Evolutionary conservation across 2,888 invertebrate species (phyloP).

Genomic region (Drosophila paramelanica): DNA sequence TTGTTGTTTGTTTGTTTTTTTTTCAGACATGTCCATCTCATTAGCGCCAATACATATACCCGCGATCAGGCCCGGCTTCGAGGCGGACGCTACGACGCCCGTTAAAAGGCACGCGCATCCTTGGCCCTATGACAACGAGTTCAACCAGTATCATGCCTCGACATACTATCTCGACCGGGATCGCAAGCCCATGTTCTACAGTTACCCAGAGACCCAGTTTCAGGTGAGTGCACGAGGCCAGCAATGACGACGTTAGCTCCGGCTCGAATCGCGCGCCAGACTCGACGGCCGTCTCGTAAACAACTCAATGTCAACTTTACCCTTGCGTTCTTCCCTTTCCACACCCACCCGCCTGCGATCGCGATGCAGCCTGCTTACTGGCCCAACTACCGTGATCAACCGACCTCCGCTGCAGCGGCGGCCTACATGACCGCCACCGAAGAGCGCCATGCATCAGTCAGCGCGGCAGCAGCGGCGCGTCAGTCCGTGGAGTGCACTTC

Average conservation of each 20-base stretch:
- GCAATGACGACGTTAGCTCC: conserved; percentile 4
- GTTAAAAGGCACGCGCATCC: conserved; percentile 85
- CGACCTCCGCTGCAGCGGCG: conserved; percentile 81
- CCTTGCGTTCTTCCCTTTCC: conserved; percentile 7
- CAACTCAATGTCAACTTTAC: conserved; percentile 56
- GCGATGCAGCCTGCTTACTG: conserved; percentile 80
- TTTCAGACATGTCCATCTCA: conserved; percentile 86
- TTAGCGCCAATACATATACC: conserved; percentile 94
- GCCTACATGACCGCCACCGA: conserved; percentile 84
- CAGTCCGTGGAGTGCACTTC: conserved; percentile 85
- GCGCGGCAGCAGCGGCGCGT: conserved; percentile 83
- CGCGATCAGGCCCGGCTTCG: conserved; percentile 90
- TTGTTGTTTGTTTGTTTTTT: neutral
- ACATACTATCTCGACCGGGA: conserved; percentile 85
- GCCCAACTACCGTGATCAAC: conserved; percentile 85
- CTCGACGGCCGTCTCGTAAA: conserved; percentile 53
- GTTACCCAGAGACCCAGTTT: conserved; percentile 85
- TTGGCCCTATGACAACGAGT: conserved; percentile 85
- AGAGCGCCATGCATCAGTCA: conserved; percentile 83
- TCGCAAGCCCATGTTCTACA: conserved; percentile 85
- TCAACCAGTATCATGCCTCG: conserved; percentile 84
- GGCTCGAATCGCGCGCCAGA: conserved; percentile 16
- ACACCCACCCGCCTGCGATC: conserved; percentile 1
- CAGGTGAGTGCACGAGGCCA: conserved; percentile 80
- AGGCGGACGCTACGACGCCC: conserved; percentile 84